phyloP scores from a whole-genome alignment of 2,113 vertebrate genomes.

The Oriolus oriolus region DNA sequence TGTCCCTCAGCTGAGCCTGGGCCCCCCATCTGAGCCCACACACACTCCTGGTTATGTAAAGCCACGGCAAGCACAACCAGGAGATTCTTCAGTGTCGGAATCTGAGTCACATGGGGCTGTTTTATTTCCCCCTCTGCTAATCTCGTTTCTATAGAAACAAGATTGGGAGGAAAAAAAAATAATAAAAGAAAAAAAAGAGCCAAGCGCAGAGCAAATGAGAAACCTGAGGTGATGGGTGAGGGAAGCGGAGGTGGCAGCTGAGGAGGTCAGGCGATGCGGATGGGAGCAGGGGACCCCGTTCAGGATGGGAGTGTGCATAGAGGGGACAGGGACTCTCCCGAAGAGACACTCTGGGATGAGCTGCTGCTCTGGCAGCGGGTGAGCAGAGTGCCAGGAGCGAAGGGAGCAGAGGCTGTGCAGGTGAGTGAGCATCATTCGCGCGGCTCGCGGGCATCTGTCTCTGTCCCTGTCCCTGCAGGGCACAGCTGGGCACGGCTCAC shows the following conservation, averaged over 20 bases:
- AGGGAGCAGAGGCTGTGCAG: conserved; percentile 12
- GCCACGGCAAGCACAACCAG: background rate
- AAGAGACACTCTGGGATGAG: background rate
- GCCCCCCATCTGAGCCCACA: rapidly evolving
- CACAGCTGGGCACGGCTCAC: background rate
- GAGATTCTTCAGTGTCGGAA: conserved; percentile 69
- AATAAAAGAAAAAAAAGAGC: background rate
- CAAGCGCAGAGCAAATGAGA: conserved; percentile 9
- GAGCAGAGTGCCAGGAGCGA: background rate
- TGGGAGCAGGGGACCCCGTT: background rate
- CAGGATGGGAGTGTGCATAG: background rate
- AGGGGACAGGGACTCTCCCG: background rate
- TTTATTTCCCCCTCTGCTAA: conserved; percentile 70
- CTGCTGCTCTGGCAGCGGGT: background rate
- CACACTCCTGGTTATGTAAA: conserved; percentile 66
- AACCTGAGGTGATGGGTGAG: conserved; percentile 57
- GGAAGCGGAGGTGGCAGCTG: conserved; percentile 26
- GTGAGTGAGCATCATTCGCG: conserved; percentile 11
- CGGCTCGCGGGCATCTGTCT: background rate
- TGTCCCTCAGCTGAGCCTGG: background rate
- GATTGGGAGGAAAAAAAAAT: conserved; percentile 48
- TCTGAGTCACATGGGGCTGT: conserved; percentile 71
- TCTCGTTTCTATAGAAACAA: conserved; percentile 74
- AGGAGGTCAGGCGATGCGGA: background rate
- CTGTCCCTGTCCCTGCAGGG: background rate